Percentiles rank a stretch among this genome's conserved stretches.
These are phyloP conservation scores for Gopherus flavomarginatus DNA, from an alignment of 2,113 vertebrate genomes.

Conservation along the genomic window DNA sequence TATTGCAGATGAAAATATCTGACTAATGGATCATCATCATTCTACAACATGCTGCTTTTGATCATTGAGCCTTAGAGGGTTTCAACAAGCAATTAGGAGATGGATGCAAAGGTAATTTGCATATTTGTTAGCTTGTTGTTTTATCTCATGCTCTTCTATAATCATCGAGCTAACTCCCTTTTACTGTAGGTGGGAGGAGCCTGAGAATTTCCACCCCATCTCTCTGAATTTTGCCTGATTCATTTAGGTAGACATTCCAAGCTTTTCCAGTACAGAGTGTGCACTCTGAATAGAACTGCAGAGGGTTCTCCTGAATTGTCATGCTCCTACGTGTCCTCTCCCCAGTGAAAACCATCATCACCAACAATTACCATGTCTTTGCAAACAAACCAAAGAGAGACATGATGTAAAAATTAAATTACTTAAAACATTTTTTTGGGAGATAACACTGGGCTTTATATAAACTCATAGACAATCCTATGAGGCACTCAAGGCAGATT, in stretches of 20 bases:
- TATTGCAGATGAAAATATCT: slow-evolving; percentile 40
- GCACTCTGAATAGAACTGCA: slow-evolving; percentile 48
- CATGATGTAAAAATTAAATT: slow-evolving; percentile 86
- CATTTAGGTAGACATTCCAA: background rate
- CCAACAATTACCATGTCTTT: slow-evolving; percentile 76
- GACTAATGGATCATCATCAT: slow-evolving; percentile 42
- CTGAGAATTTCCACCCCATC: slow-evolving; percentile 3
- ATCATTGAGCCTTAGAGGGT: slow-evolving; percentile 64
- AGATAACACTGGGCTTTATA: slow-evolving; percentile 84
- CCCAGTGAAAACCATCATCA: slow-evolving; percentile 54
- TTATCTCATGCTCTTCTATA: slow-evolving; percentile 55
- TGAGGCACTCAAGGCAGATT: slow-evolving; percentile 89
- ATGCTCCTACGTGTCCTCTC: slow-evolving; percentile 74
- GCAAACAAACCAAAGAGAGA: slow-evolving; percentile 81
- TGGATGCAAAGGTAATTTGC: slow-evolving; percentile 78
- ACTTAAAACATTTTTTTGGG: slow-evolving; percentile 79
- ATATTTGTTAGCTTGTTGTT: slow-evolving; percentile 70
- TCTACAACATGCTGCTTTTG: slow-evolving; percentile 64
- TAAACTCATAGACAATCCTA: slow-evolving; percentile 88
- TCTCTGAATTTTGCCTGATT: slow-evolving; percentile 30
- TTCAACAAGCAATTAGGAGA: slow-evolving; percentile 75
- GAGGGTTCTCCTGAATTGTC: slow-evolving; percentile 60
- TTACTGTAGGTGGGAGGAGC: slow-evolving; percentile 53
- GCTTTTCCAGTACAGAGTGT: slow-evolving; percentile 25
- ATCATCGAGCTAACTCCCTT: slow-evolving; percentile 51